These are phyloP conservation scores for Gerosis bhagava DNA, from an alignment of 2,888 invertebrate species.

Conservation along the genomic window DNA sequence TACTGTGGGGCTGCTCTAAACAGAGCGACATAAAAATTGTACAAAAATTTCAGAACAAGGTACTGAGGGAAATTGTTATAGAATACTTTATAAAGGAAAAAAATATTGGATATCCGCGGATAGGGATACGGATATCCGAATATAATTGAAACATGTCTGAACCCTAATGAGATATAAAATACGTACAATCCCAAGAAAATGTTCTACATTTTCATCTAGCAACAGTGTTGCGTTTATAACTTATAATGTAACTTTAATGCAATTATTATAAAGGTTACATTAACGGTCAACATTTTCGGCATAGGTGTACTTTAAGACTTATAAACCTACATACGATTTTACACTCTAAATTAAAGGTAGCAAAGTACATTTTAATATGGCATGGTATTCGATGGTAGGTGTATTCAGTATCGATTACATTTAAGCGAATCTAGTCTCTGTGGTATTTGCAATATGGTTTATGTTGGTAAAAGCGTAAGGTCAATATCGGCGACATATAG, in stretches of 20 bases:
- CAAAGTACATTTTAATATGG: too few relatives aligned
- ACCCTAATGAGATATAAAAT: too few relatives aligned
- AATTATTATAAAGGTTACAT: conserved; percentile 17
- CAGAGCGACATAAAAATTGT: too few relatives aligned
- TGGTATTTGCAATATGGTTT: conserved; percentile 34
- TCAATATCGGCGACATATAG: conserved; percentile 63
- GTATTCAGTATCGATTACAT: not conserved
- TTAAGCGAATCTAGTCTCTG: conserved; percentile 4
- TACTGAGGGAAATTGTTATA: too few relatives aligned
- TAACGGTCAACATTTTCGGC: conserved; percentile 16
- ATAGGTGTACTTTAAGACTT: not conserved
- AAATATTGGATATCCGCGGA: too few relatives aligned
- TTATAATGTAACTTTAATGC: not conserved
- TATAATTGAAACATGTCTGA: too few relatives aligned
- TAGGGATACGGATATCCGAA: too few relatives aligned
- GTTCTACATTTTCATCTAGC: conserved; percentile 9
- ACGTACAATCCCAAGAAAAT: not conserved
- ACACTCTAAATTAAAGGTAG: conserved; percentile 2
- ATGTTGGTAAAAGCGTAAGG: conserved; percentile 35
- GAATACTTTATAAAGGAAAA: too few relatives aligned
- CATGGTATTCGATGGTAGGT: too few relatives aligned
- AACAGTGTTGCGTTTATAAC: conserved; percentile 9
- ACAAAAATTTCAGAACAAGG: too few relatives aligned
- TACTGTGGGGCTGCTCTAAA: too few relatives aligned
- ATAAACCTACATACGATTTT: not conserved